These are phyloP conservation scores for Drosophila kepulauana DNA, from an alignment of 1,140 invertebrate genomes.

Conservation along the genomic window DNA sequence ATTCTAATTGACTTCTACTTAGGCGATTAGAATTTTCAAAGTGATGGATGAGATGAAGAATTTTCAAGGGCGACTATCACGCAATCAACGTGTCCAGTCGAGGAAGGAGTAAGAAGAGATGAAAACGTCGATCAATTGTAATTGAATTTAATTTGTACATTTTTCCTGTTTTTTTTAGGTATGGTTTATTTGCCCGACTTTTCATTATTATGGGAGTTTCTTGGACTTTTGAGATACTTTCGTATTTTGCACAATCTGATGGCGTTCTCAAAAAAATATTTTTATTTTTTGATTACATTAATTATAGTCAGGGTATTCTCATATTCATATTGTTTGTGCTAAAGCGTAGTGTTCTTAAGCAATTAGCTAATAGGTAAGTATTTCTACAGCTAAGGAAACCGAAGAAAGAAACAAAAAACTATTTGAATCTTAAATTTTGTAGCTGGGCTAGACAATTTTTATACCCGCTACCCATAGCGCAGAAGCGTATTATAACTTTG, in stretches of 20 bases:
- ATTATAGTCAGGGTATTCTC: constrained; percentile 86
- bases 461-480: too few relatives aligned
- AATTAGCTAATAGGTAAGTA: constrained; percentile 55
- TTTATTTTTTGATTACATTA: constrained; percentile 84
- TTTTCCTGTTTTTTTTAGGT: constrained; percentile 84
- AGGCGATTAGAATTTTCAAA: constrained; percentile 85
- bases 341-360: constrained; percentile 54
- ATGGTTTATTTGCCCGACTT: constrained; percentile 89
- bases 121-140: neutral
- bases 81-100: constrained; percentile 32
- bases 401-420: neutral
- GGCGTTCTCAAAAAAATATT: constrained; percentile 83
- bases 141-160: neutral
- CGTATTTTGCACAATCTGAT: constrained; percentile 41
- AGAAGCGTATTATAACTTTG: too few relatives aligned
- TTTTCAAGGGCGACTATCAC: constrained; percentile 14
- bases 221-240: constrained; percentile 89
- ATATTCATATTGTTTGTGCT: constrained; percentile 87
- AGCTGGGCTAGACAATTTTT: neutral
- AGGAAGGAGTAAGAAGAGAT: constrained; percentile 46
- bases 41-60: constrained; percentile 83
- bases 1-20: neutral
- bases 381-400: neutral
- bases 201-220: constrained; percentile 91
- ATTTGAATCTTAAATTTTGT: neutral